Evolutionary conservation across 2,797 vertebrate genomes (phyloP).

Genomic region (Alca torda): DNA sequence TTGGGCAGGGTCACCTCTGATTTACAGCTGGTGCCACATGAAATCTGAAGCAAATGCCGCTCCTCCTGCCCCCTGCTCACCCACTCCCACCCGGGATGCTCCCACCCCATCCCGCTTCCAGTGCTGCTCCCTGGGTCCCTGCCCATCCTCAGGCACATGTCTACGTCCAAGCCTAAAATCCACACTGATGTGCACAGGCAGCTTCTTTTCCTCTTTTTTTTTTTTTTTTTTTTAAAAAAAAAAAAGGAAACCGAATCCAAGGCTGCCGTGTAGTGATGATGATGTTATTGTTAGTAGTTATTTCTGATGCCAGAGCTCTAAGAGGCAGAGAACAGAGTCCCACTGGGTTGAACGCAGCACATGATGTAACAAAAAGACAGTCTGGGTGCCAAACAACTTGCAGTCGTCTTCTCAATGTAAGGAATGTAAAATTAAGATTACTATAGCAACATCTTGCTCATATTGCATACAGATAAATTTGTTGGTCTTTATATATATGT

Average conservation of each 20-base stretch:
- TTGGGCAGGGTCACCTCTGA: not conserved
- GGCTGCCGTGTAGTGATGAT: not conserved
- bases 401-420: slow-evolving; percentile 8
- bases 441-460: slow-evolving; percentile 51
- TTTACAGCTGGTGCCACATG: not conserved
- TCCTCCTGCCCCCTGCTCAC: not conserved
- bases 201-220: not conserved
- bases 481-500: not conserved
- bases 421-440: slow-evolving; percentile 53
- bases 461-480: not conserved
- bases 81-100: not conserved
- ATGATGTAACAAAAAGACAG: slow-evolving; percentile 23
- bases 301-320: slow-evolving; percentile 31
- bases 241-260: not conserved
- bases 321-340: slow-evolving; percentile 2
- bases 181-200: not conserved
- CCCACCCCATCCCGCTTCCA: not conserved
- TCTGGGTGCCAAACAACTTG: slow-evolving; percentile 27
- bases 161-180: not conserved
- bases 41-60: not conserved
- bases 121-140: not conserved
- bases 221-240: not conserved
- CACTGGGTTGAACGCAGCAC: slow-evolving; percentile 20
- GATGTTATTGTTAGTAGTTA: not conserved
- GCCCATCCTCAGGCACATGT: fast-evolving